phyloP scores from a whole-genome alignment of 2,888 invertebrate genomes.

The Xylota segnis region DNA sequence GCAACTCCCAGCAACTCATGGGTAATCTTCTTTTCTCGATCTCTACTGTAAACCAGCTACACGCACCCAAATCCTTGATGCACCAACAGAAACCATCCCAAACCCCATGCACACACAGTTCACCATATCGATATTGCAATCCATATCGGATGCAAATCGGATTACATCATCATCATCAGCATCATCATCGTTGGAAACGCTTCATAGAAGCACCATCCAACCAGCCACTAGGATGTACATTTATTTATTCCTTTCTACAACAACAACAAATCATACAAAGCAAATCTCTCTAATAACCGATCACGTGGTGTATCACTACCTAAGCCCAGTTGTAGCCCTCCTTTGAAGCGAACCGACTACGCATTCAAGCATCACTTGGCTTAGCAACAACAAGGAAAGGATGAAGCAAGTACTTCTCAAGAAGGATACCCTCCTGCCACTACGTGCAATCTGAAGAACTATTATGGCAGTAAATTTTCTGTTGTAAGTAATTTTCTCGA shows the following conservation, averaged over 20 bases:
- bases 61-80: slow-evolving; percentile 17
- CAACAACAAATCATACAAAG: slow-evolving; percentile 9
- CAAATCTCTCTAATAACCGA: slow-evolving; percentile 13
- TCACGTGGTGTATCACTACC: slow-evolving; percentile 10
- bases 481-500: slow-evolving; percentile 73
- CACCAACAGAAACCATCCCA: not conserved
- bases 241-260: not conserved
- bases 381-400: not conserved
- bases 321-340: not conserved
- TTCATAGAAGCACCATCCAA: not conserved
- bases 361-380: slow-evolving; percentile 43
- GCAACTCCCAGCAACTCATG: not conserved
- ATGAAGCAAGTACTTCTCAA: not conserved
- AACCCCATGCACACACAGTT: slow-evolving; percentile 11
- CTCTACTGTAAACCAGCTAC: slow-evolving; percentile 28
- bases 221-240: slow-evolving; percentile 1
- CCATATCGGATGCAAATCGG: slow-evolving; percentile 57
- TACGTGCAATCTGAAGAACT: slow-evolving; percentile 10
- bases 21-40: slow-evolving; percentile 20
- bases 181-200: not conserved
- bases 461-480: slow-evolving; percentile 61
- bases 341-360: not conserved
- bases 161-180: slow-evolving; percentile 56
- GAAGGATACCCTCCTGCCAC: not conserved
- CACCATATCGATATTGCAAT: slow-evolving; percentile 21